Evolutionary conservation across 2,888 invertebrate genomes (phyloP).

Genomic region (Glomeris marginata): DNA sequence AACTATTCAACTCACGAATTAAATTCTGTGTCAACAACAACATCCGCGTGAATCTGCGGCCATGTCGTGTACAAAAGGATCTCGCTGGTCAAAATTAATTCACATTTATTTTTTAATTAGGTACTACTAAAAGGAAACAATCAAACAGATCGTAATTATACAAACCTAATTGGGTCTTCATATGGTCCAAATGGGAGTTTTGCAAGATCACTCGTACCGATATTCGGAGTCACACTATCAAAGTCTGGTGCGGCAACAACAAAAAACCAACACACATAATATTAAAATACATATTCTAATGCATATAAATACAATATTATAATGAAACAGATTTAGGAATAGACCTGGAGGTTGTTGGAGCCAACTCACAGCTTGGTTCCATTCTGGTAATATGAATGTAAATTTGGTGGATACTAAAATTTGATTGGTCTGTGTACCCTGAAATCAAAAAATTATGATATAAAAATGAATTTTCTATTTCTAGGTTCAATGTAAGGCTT

Average conservation of each 20-base stretch:
- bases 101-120: not conserved
- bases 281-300: too few relatives aligned
- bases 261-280: not conserved
- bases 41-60: slow-evolving; percentile 69
- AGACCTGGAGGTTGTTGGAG: slow-evolving; percentile 28
- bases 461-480: too few relatives aligned
- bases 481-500: not conserved
- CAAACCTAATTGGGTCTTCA: slow-evolving; percentile 51
- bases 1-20: slow-evolving; percentile 46
- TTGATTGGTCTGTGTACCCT: slow-evolving; percentile 18
- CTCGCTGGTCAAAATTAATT: slow-evolving; percentile 35
- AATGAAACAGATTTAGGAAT: not conserved
- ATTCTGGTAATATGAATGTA: slow-evolving; percentile 44
- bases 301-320: not conserved
- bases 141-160: not conserved
- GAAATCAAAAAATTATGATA: slow-evolving; percentile 7
- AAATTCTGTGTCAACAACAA: slow-evolving; percentile 71
- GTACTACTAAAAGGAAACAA: not conserved
- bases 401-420: slow-evolving; percentile 51
- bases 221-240: slow-evolving; percentile 39
- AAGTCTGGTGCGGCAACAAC: slow-evolving; percentile 28
- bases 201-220: slow-evolving; percentile 37
- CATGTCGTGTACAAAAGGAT: slow-evolving; percentile 66
- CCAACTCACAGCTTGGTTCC: slow-evolving; percentile 28
- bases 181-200: slow-evolving; percentile 70